These are phyloP conservation scores for Anomalospiza imberbis DNA, from an alignment of 2,797 vertebrate species.

Conservation along the genomic window DNA sequence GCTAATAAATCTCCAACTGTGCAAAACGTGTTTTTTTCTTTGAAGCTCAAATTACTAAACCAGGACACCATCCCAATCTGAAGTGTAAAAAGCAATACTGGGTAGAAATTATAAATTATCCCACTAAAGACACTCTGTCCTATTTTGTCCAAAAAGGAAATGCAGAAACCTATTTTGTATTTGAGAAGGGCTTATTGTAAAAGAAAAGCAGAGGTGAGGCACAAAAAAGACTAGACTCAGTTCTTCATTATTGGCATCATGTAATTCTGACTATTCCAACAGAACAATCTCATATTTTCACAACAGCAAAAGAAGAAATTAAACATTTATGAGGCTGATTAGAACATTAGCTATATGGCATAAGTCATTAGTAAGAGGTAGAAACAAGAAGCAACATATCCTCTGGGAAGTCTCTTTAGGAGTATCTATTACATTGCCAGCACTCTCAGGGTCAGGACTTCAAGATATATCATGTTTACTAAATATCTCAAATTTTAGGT, in stretches of 20 bases:
- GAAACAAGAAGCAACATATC: not conserved
- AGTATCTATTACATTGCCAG: rapidly evolving
- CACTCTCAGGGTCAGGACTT: not conserved
- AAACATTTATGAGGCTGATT: not conserved
- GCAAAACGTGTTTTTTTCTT: not conserved
- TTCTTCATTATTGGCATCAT: not conserved
- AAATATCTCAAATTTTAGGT: not conserved
- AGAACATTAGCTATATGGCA: not conserved
- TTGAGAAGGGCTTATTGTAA: not conserved
- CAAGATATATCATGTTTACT: not conserved
- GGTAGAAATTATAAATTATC: not conserved
- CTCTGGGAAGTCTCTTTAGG: not conserved
- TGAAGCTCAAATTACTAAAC: not conserved
- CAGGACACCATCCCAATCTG: rapidly evolving
- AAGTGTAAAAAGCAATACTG: not conserved
- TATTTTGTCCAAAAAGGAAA: not conserved
- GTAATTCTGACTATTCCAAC: not conserved
- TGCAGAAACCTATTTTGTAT: not conserved
- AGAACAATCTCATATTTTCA: not conserved
- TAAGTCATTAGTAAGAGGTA: not conserved
- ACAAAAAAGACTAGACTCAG: not conserved
- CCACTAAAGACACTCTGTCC: not conserved
- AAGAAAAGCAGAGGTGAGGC: not conserved
- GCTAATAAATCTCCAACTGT: not conserved
- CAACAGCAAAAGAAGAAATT: not conserved